Evolutionary conservation across 1,140 invertebrate species (phyloP).

Genomic region (Musca vetustissima): DNA sequence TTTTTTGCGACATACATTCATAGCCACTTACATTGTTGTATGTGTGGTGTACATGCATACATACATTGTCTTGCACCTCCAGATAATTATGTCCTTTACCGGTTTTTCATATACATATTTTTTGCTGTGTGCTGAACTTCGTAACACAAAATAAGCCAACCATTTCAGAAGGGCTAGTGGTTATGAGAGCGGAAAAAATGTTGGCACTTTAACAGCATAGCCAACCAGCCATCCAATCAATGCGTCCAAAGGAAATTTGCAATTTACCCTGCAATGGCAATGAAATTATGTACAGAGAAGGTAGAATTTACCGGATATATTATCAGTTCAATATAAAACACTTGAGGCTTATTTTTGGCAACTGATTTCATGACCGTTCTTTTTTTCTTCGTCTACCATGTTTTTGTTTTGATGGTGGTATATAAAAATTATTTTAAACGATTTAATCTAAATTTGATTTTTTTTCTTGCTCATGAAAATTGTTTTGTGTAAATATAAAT

Average conservation of each 20-base stretch:
- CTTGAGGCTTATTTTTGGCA: not conserved
- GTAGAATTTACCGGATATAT: conserved; percentile 7
- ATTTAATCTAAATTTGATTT: not conserved
- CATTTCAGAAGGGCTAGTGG: not conserved
- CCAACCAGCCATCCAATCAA: no score
- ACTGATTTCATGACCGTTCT: not conserved
- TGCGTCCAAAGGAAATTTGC: not conserved
- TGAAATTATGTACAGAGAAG: not conserved
- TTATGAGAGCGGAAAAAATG: not conserved
- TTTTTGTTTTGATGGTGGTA: no score
- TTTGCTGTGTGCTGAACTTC: not conserved
- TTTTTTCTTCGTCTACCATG: no score
- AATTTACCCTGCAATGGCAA: conserved; percentile 14
- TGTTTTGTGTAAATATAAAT: conserved; percentile 21
- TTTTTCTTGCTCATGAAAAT: not conserved
- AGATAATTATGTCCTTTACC: conserved; percentile 21
- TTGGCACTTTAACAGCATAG: not conserved
- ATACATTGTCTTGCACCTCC: not conserved
- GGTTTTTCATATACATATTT: not conserved
- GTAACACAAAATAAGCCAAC: not conserved
- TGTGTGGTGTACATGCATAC: no score
- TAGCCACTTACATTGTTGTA: no score
- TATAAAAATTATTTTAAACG: not conserved
- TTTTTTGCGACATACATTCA: not conserved
- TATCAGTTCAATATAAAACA: conserved; percentile 24